Evolutionary conservation across 2,888 invertebrate genomes (phyloP).

Genomic region (Lasioglossum leucozonium): DNA sequence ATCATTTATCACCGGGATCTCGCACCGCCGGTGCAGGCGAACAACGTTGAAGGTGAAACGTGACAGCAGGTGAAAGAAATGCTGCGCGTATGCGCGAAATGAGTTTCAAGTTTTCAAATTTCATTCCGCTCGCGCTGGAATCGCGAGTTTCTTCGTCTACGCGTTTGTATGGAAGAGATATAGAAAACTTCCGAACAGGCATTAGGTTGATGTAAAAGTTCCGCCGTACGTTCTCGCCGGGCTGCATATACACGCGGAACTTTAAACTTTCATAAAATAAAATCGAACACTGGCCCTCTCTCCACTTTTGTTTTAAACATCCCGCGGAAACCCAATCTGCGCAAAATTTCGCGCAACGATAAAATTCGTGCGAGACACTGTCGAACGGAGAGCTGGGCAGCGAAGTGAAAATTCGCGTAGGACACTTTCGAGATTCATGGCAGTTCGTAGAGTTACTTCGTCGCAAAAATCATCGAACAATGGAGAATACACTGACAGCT

Average conservation of each 20-base stretch:
- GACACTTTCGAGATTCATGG: too few species aligned
- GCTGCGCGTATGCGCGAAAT: slow-evolving; percentile 26
- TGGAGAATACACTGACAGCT: too few species aligned
- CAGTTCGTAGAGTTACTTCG: too few species aligned
- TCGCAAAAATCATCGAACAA: too few species aligned
- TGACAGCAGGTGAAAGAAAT: slow-evolving; percentile 42
- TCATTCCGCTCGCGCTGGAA: slow-evolving; percentile 36
- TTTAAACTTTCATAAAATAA: slow-evolving; percentile 40
- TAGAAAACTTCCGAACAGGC: slow-evolving; percentile 53
- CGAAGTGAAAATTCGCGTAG: too few species aligned
- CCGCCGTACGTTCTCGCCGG: slow-evolving; percentile 34
- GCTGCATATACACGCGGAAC: slow-evolving; percentile 29
- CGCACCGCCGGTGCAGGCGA: too few species aligned
- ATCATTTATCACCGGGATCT: slow-evolving; percentile 1
- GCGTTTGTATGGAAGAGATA: slow-evolving; percentile 35
- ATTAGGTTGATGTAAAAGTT: slow-evolving; percentile 59
- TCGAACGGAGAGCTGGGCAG: too few species aligned
- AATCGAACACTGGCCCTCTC: slow-evolving; percentile 19
- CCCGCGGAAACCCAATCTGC: background rate
- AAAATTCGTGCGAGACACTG: too few species aligned
- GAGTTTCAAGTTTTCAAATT: slow-evolving; percentile 57
- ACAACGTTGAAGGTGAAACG: background rate
- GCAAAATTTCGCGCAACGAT: too few species aligned
- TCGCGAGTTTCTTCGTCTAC: slow-evolving; percentile 24
- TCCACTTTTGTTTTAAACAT: background rate